Evolutionary conservation across 53 echinoderm and acorn worm genomes (phyloP), one percentile per base, ranked within the genome.

Genomic region (Apostichopus leukothele): DNA sequence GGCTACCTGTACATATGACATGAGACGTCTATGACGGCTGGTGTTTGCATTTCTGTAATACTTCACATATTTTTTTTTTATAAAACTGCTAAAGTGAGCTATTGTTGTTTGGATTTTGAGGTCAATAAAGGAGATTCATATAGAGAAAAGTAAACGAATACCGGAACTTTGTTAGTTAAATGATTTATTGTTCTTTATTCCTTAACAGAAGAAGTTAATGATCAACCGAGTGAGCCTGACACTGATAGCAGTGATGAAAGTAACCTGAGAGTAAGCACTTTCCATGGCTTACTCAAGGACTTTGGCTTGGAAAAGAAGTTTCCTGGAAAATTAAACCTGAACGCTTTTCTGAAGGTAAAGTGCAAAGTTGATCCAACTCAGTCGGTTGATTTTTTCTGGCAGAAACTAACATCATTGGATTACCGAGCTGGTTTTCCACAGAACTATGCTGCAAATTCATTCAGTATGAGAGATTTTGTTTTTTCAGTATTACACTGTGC

Each of bases 391-490:
- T 22, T 27, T 60, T 84, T 84, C 39, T 84, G 84, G 84, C 84
- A 84, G 25, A 84, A 27, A 27, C 67, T 84, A 6, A 84, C 84
- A 63, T 60, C 84, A 19, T 63, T 84, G 60, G 63, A 84, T 27
- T 84, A 84, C 13, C 60, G 84, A 6, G 84, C 84, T n/a, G 84
- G 84, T 27, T 60, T 21, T 14, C 84, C 63, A 60, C 84, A 84
- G 53, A 16, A 84, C n/a, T 27, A 39, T 21, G 39, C 63, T n/a
- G 60, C 84, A 63, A 61, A 27, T 60, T 53, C 59, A 5, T 84
- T 60, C 63, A 84, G 84, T 63, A 84, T 84, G 84, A 57, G 84
- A 63, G 84, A 84, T 84, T 84, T 84, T 27, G 61, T 84, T 22
- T 84, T 60, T 18, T 19, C 60, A 19, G 21, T 84, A 27, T 57